phyloP scores from a whole-genome alignment of 2,797 vertebrate species.

The Lutjanus campechanus region DNA sequence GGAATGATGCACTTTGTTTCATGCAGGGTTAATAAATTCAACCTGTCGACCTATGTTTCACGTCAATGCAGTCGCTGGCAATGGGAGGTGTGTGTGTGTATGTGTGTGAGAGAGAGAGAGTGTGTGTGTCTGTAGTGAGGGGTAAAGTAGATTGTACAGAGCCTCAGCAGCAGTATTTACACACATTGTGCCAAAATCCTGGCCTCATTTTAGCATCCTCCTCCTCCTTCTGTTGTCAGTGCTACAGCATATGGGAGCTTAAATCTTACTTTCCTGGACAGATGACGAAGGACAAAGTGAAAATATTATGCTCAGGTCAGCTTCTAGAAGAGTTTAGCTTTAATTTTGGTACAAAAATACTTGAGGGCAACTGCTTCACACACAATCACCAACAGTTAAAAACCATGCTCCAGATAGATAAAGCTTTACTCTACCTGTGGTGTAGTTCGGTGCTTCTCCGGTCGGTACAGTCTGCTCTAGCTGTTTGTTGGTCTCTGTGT shows the following conservation, averaged over 20 bases:
- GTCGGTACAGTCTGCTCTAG: slow-evolving; percentile 31
- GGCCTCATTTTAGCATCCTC: slow-evolving; percentile 54
- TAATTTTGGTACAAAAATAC: neutral
- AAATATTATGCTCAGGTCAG: slow-evolving; percentile 4
- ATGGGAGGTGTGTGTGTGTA: slow-evolving; percentile 19
- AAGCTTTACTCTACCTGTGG: slow-evolving; percentile 75
- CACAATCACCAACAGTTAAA: neutral
- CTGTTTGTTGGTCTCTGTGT: slow-evolving; percentile 33
- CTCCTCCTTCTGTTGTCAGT: slow-evolving; percentile 31
- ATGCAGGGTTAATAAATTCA: slow-evolving; percentile 56
- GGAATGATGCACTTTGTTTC: slow-evolving; percentile 44
- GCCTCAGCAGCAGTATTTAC: slow-evolving; percentile 63
- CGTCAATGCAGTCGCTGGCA: slow-evolving; percentile 38
- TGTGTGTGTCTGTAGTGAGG: slow-evolving; percentile 11
- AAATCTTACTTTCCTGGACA: slow-evolving; percentile 3
- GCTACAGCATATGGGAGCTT: slow-evolving; percentile 1
- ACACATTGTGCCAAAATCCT: slow-evolving; percentile 55
- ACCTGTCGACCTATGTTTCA: slow-evolving; percentile 55
- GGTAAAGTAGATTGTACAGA: slow-evolving; percentile 54
- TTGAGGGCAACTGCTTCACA: neutral
- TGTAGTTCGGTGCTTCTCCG: slow-evolving; percentile 54
- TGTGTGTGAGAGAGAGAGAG: slow-evolving; percentile 30
- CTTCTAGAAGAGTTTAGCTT: slow-evolving; percentile 13
- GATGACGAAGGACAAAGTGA: slow-evolving; percentile 2
- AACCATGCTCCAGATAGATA: neutral